Evolutionary conservation across 2,113 vertebrate species (phyloP).

Genomic region (Oryzias celebensis): DNA sequence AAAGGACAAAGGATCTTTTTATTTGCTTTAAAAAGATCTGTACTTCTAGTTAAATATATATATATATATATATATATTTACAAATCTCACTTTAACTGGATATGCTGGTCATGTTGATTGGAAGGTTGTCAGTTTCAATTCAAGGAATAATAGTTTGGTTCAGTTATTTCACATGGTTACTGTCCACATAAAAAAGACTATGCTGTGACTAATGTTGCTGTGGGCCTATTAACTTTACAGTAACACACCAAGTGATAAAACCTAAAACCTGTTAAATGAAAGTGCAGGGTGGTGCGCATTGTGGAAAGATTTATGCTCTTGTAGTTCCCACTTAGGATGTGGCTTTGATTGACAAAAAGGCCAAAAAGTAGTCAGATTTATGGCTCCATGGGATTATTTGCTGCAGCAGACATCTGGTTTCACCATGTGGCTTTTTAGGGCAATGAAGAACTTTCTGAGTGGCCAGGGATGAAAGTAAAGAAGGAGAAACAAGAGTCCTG

Average conservation of each 20-base stretch:
- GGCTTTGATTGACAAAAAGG: constrained; percentile 63
- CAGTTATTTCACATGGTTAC: constrained; percentile 35
- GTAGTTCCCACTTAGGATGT: constrained; percentile 53
- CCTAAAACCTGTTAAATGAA: constrained; percentile 53
- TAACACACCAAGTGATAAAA: constrained; percentile 50
- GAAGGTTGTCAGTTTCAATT: constrained; percentile 33
- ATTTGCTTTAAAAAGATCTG: constrained; percentile 57
- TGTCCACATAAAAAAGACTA: constrained; percentile 40
- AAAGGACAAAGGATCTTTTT: constrained; percentile 51
- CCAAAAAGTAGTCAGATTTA: constrained; percentile 54
- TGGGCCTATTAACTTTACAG: constrained; percentile 66
- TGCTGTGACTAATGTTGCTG: constrained; percentile 41
- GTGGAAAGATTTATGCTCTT: constrained; percentile 47
- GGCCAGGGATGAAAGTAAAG: constrained; percentile 35
- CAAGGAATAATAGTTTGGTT: constrained; percentile 67
- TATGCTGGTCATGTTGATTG: constrained; percentile 11
- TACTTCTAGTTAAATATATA: neutral
- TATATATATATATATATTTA: constrained; percentile 47
- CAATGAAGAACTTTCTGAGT: constrained; percentile 54
- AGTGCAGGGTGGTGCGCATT: constrained; percentile 34
- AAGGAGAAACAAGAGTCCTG: constrained; percentile 28
- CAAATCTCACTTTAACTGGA: constrained; percentile 39
- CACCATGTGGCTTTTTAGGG: constrained; percentile 50
- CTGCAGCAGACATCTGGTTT: constrained; percentile 60
- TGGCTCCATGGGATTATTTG: constrained; percentile 36